Evolutionary conservation across 2,113 vertebrate species (phyloP).

Genomic region (Corythornis vintsioides): DNA sequence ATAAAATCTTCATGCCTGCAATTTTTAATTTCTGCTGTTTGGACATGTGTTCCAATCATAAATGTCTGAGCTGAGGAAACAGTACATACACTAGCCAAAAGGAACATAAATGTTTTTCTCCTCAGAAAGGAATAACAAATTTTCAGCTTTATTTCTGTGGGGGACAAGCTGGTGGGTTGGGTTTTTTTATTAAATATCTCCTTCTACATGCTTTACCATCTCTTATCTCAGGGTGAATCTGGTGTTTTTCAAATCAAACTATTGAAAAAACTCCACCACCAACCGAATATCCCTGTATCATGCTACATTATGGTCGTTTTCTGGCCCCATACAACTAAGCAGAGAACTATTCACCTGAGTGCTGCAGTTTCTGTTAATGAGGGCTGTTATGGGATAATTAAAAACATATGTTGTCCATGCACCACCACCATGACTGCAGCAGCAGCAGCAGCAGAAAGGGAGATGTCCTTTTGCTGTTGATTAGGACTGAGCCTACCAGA

Average conservation of each 20-base stretch:
- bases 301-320: slow-evolving; percentile 19
- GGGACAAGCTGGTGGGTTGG: neutral
- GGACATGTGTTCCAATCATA: neutral
- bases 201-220: neutral
- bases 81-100: neutral
- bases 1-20: neutral
- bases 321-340: slow-evolving; percentile 14
- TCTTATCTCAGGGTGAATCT: neutral
- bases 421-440: slow-evolving; percentile 52
- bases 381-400: slow-evolving; percentile 62
- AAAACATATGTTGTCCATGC: slow-evolving; percentile 67
- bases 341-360: slow-evolving; percentile 28
- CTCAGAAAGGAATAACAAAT: neutral
- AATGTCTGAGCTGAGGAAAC: neutral
- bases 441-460: slow-evolving; percentile 39
- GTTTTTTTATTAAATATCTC: neutral
- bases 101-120: neutral
- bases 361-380: slow-evolving; percentile 65
- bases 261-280: neutral
- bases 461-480: slow-evolving; percentile 40
- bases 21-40: neutral
- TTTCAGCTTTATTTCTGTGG: neutral
- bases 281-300: neutral
- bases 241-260: neutral
- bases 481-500: slow-evolving; percentile 26